phyloP scores from a whole-genome alignment of 2,888 invertebrate species.

The Hirudinaria manillensis region DNA sequence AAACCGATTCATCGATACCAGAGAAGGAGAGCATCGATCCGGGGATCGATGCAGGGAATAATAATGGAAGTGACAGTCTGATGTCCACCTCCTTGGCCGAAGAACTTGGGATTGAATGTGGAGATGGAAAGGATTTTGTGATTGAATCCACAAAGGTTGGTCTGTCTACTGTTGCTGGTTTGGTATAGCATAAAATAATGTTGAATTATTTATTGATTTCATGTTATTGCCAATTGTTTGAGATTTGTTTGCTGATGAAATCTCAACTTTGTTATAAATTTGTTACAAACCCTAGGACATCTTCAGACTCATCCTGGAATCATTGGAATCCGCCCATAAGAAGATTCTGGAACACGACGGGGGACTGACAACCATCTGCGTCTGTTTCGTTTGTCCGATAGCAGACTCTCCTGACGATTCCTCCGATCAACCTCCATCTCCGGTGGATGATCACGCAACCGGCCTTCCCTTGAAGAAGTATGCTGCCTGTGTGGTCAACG shows the following conservation, averaged over 20 bases:
- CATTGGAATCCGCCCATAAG: conserved; percentile 78
- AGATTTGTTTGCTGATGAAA: background rate
- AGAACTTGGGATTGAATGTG: conserved; percentile 27
- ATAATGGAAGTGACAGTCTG: conserved; percentile 19
- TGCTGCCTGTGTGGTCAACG: conserved; percentile 70
- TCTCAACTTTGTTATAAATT: background rate
- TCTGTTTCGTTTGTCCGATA: conserved; percentile 62
- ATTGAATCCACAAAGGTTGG: conserved; percentile 25
- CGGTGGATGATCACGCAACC: background rate
- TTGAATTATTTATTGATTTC: background rate
- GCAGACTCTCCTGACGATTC: background rate
- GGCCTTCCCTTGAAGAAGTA: background rate
- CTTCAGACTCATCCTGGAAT: conserved; percentile 69
- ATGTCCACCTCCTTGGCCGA: conserved; percentile 11
- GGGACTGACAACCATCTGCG: conserved; percentile 72
- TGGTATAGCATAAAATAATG: background rate
- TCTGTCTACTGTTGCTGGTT: too few relatives aligned
- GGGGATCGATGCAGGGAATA: background rate
- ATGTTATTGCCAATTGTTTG: background rate
- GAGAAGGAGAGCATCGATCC: conserved; percentile 17
- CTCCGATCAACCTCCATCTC: background rate
- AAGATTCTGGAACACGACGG: conserved; percentile 72
- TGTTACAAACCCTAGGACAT: conserved; percentile 60
- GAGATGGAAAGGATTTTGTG: background rate
- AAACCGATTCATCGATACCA: background rate